Conservation (phyloP, 2,888 invertebrate genomes). For the Acanthococcus lagerstroemiae region DNA sequence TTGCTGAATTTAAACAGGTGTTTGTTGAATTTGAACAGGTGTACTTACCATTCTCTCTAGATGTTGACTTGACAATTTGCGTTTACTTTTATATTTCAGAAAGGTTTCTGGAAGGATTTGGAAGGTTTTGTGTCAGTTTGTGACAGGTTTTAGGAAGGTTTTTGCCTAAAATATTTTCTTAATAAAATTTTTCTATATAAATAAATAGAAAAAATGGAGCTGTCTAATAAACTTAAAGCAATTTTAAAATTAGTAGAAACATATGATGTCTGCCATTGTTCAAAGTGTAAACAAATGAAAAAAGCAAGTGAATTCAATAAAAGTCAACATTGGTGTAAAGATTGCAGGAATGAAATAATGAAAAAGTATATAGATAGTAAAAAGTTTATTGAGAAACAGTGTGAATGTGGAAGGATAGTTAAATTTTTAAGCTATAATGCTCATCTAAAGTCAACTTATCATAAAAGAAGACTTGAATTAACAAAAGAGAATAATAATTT, state of each 20-base stretch:
- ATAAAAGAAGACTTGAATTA: too few relatives aligned
- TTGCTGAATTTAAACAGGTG: neutral
- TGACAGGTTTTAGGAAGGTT: constrained; percentile 1
- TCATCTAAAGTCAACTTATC: constrained; percentile 18
- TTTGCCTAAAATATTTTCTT: constrained; percentile 9
- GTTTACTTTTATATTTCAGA: neutral
- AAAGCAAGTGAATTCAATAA: constrained; percentile 16
- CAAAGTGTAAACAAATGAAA: constrained; percentile 19
- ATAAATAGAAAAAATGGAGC: constrained; percentile 1
- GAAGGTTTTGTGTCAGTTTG: neutral
- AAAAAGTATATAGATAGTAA: constrained; percentile 19
- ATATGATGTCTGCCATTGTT: constrained; percentile 13
- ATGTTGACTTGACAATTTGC: neutral
- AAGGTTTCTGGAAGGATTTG: neutral
- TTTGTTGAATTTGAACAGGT: neutral
- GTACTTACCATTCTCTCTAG: neutral
- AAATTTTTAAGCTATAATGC: constrained; percentile 12
- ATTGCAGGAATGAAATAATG: constrained; percentile 21
- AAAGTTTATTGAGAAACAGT: constrained; percentile 10
- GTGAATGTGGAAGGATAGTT: constrained; percentile 18
- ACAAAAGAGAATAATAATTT: too few relatives aligned
- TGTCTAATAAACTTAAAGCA: constrained; percentile 11
- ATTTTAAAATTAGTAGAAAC: constrained; percentile 20
- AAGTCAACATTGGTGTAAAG: constrained; percentile 22
- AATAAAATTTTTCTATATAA: neutral